These are phyloP conservation scores for Botrylloides violaceus DNA, from an alignment of 23 tunicate genomes.

Conservation along the genomic window DNA sequence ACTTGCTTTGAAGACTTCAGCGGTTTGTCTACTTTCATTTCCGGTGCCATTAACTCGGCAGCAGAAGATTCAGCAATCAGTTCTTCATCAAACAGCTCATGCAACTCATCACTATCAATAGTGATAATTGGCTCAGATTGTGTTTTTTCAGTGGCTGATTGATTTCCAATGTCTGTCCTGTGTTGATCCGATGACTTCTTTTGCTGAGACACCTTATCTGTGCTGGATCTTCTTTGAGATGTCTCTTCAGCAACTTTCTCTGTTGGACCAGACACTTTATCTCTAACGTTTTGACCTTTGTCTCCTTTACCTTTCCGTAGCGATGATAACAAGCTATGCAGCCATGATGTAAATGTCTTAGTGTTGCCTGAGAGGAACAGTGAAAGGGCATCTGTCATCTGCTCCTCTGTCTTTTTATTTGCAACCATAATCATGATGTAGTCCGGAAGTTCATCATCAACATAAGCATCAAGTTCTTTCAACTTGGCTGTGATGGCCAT, in stretches of 20 bases:
- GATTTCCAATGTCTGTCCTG: not conserved
- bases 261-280: not conserved
- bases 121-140: not conserved
- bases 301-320: constrained; percentile 24
- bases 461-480: constrained; percentile 72
- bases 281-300: not conserved
- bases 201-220: not conserved
- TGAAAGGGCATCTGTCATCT: constrained; percentile 81
- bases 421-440: constrained; percentile 99
- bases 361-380: constrained; percentile 69
- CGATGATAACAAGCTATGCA: constrained; percentile 39
- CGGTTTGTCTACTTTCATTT: not conserved
- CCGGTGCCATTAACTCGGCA: not conserved
- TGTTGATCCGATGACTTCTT: not conserved
- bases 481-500: constrained; percentile 77
- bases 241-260: not conserved
- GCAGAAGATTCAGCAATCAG: not conserved
- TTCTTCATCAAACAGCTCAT: not conserved
- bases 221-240: not conserved
- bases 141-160: not conserved
- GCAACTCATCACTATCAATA: not conserved
- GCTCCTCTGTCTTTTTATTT: constrained; percentile 66
- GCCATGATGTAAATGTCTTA: constrained; percentile 80
- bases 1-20: not conserved
- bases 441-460: constrained; percentile 95